Percentiles rank a stretch among this genome's conserved stretches.
Evolutionary conservation across 1,140 invertebrate species (phyloP).

Genomic region (Drosophila santomea): DNA sequence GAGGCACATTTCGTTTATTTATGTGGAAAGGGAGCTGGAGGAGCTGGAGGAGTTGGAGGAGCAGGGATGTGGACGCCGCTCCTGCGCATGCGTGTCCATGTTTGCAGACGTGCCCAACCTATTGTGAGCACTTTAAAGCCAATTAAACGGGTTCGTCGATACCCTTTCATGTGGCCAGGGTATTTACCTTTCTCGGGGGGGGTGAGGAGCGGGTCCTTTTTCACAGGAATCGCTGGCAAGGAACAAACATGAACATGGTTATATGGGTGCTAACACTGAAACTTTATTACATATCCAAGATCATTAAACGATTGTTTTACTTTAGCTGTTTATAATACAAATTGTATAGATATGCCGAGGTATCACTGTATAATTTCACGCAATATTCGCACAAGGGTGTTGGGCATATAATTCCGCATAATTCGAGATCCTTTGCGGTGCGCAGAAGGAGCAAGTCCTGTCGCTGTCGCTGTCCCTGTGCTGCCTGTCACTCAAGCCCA

Average conservation of each 20-base stretch:
- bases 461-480: slow-evolving; percentile 31
- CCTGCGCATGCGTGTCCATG: slow-evolving; percentile 55
- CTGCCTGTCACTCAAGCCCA: slow-evolving; percentile 51
- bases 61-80: slow-evolving; percentile 21
- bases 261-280: background rate
- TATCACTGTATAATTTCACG: background rate
- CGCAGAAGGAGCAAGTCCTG: slow-evolving; percentile 10
- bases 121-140: slow-evolving; percentile 57
- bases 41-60: background rate
- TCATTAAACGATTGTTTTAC: background rate
- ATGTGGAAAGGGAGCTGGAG: slow-evolving; percentile 4
- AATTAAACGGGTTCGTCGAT: slow-evolving; percentile 68
- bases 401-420: background rate
- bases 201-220: background rate
- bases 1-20: slow-evolving; percentile 66
- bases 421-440: background rate
- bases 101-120: slow-evolving; percentile 49
- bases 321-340: too few species aligned
- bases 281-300: too few species aligned
- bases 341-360: too few species aligned
- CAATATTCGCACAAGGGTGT: slow-evolving; percentile 1
- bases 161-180: background rate
- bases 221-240: background rate
- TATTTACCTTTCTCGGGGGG: slow-evolving; percentile 10
- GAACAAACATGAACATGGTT: too few species aligned